Base-by-base conservation (phyloP, 23 tunicate species). In the Trididemnum miniatum region DNA sequence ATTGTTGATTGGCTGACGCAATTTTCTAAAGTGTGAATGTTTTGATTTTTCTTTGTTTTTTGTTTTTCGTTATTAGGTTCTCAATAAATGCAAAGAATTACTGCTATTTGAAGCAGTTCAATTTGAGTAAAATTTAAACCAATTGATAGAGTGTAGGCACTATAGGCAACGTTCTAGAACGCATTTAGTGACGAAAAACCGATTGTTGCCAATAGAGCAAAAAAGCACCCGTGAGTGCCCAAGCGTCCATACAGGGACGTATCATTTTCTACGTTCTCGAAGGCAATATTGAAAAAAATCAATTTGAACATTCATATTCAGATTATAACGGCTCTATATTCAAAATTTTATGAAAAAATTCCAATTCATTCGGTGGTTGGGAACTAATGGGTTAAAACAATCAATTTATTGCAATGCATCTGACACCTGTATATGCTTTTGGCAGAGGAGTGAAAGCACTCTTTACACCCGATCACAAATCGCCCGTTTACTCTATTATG, bases 31-130 rank as follows among this genome's bases (percentile, higher is more conserved):
- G 18, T 18, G 18, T 9, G 12, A 9, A 9, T 49, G 57, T 18
- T 49, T 49, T 49, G 57, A 15, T 63, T 20, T 18, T 24, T 63
- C 25, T 63, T 63, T 63, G n/a, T n/a, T 20, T 63, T 63, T 63
- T 26, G 69, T 63, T 18, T 63, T 9, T 49, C 18, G 12, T 49
- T 49, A 4, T 63, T 18, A 22, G 69, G 7, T 63, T 63, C 69
- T 63, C 69, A 63, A 63, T 63, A 63, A 63, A 63, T 63, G 28
- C 69, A 24, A 63, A 15, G 69, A 4, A 63, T 63, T 63, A 15
- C 7, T 63, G n/a, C n/a, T 63, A 63, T 9, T 18, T 49, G 57
- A 9, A 18, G 57, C 18, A 49, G 18, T 49, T 49, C 57, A 9
- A 9, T 12, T 9, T 12, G 18, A 9, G 57, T 18, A 49, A 18